Percentiles rank a stretch among this genome's conserved stretches.
These are phyloP conservation scores for Elephantulus edwardii DNA, from an alignment of 2,113 vertebrate species.

Conservation along the genomic window DNA sequence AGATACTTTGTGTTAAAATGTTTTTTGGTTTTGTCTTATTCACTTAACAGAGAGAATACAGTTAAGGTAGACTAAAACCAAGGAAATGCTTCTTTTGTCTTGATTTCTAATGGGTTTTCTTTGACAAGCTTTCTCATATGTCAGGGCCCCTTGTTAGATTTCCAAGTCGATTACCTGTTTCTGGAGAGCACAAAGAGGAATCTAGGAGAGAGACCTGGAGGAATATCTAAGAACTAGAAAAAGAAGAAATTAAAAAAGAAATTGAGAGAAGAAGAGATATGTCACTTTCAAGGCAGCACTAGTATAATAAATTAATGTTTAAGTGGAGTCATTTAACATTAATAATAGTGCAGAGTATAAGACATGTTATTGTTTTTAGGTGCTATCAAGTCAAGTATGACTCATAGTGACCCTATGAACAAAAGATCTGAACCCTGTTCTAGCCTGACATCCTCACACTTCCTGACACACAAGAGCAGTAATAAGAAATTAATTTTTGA, in stretches of 20 bases:
- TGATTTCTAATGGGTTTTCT: background rate
- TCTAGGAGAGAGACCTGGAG: background rate
- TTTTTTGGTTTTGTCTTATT: background rate
- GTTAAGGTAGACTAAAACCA: background rate
- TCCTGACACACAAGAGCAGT: no score
- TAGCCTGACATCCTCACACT: no score
- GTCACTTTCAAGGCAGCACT: background rate
- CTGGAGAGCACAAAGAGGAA: background rate
- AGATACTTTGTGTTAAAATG: background rate
- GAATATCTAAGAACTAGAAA: constrained; percentile 18
- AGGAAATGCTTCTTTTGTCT: background rate
- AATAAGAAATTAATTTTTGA: background rate
- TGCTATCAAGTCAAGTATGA: no score
- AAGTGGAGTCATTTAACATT: background rate
- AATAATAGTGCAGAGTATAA: background rate
- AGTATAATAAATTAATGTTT: background rate
- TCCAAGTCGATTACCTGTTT: background rate
- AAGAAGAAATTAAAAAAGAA: background rate
- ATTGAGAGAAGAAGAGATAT: background rate
- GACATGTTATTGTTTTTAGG: no score
- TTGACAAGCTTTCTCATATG: background rate
- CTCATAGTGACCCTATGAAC: no score
- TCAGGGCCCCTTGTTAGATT: background rate
- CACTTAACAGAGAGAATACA: background rate
- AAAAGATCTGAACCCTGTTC: no score